Evolutionary conservation across 2,113 vertebrate species (phyloP), one percentile per base, ranked within the genome.

Genomic region (Helogale parvula): DNA sequence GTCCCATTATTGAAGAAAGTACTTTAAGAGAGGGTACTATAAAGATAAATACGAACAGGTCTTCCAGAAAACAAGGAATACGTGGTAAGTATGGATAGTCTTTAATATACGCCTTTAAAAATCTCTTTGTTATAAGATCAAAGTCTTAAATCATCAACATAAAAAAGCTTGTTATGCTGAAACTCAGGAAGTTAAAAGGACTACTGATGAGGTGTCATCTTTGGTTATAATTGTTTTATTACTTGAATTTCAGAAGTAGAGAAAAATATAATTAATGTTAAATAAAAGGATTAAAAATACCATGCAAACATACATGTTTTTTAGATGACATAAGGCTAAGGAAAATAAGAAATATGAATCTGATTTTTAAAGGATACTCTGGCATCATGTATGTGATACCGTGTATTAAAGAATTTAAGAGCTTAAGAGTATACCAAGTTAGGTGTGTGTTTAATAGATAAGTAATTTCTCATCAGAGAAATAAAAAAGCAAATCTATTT

Each of bases 401-500:
- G 71, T 23, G 87, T 79, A 47, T 2, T 15, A 65, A 54, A 65
- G 69, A 92, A 93, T 63, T 16, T 87, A 60, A 97, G 35, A 57
- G 63, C 41, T 57, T 57, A 74, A 94, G 80, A 47, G 41, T 81
- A 72, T 35, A 87, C 1, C 38, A 91, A 85, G 1, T 63, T 66
- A 35, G 41, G 35, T 74, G 25, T 29, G 9, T 79, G 72, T 82
- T 95, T 81, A 96, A 80, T 16, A 95, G 57, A 71, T 31, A 93
- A 79, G 9, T 72, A 1, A 72, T 96, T 96, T 90, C 65, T 76
- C 31, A 88, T 45, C 13, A 93, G 93, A 83, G 14, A 66, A 71
- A 38, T 68, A 23, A 94, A 96, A 95, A 92, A 81, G 72, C 87
- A 94, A 80, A 98, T 54, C 23, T 88, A 77, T 74, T 88, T 96